Percentiles rank a stretch among this genome's conserved stretches.
Conservation (phyloP, 1,140 invertebrate genomes). For the Chironomus tepperi region DNA sequence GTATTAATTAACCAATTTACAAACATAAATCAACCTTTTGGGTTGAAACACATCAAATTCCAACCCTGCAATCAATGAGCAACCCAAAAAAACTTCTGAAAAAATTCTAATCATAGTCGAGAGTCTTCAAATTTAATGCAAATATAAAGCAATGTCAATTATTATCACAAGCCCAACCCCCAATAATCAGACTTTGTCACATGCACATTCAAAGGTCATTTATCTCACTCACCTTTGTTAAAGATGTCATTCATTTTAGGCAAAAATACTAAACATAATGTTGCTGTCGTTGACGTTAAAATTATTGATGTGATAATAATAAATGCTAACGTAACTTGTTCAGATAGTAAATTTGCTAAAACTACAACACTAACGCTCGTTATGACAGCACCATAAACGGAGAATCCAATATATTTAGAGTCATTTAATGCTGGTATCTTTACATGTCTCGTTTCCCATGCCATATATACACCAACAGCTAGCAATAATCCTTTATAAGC, state of each 20-base stretch:
- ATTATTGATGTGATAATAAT: slow-evolving; percentile 74
- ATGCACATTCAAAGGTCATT: not conserved
- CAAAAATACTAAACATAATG: slow-evolving; percentile 75
- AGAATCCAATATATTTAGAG: slow-evolving; percentile 91
- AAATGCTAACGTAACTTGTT: slow-evolving; percentile 74
- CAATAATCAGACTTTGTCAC: too few relatives aligned
- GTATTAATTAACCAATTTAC: too few relatives aligned
- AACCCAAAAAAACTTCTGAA: too few relatives aligned
- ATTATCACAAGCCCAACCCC: too few relatives aligned
- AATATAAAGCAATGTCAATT: too few relatives aligned
- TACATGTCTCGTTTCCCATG: slow-evolving; percentile 95
- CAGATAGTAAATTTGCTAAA: slow-evolving; percentile 73
- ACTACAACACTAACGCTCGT: slow-evolving; percentile 77
- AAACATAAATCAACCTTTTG: too few relatives aligned
- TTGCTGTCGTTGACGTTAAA: slow-evolving; percentile 74
- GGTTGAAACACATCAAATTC: too few relatives aligned
- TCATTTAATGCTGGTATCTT: slow-evolving; percentile 96
- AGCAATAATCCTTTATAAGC: slow-evolving; percentile 81
- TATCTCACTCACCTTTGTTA: slow-evolving; percentile 43
- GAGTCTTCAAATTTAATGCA: too few relatives aligned
- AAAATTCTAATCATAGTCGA: too few relatives aligned
- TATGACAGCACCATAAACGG: slow-evolving; percentile 85
- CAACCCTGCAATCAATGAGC: too few relatives aligned
- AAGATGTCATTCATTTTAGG: slow-evolving; percentile 68
- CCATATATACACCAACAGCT: slow-evolving; percentile 89